A percentile compares a stretch with the other conserved stretches of the same genome.
phyloP scores from a whole-genome alignment of 2,113 vertebrate genomes.

The Gallinago undulata region DNA sequence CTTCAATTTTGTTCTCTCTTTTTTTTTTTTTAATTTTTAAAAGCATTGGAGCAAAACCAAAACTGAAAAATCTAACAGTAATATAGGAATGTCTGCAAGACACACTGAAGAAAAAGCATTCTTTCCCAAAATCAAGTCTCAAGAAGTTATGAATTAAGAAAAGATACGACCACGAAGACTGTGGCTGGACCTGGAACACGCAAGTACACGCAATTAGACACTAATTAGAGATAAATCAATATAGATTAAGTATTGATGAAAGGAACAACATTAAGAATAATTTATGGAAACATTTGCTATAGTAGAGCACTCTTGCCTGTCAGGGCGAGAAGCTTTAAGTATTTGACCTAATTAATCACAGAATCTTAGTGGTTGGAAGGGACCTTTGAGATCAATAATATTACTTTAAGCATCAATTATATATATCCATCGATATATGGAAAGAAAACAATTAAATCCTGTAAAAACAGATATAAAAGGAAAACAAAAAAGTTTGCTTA shows the following conservation, averaged over 20 bases:
- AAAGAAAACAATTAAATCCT: neutral
- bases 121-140: neutral
- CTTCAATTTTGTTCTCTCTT: neutral
- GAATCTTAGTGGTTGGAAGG: too few species aligned
- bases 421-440: neutral
- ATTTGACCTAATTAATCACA: neutral
- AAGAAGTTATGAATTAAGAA: neutral
- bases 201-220: neutral
- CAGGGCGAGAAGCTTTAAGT: neutral
- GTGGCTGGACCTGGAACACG: neutral
- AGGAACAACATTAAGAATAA: neutral
- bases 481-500: slow-evolving; percentile 77
- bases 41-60: neutral
- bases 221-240: neutral
- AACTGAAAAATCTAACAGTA: neutral
- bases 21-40: neutral
- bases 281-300: neutral
- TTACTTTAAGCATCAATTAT: neutral
- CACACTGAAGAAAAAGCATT: neutral
- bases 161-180: neutral
- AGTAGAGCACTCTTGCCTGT: neutral
- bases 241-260: neutral
- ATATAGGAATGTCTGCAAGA: neutral
- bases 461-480: slow-evolving; percentile 10
- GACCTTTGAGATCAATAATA: neutral